phyloP scores from a whole-genome alignment of 2,888 invertebrate genomes.

The Leistus spinibarbis region DNA sequence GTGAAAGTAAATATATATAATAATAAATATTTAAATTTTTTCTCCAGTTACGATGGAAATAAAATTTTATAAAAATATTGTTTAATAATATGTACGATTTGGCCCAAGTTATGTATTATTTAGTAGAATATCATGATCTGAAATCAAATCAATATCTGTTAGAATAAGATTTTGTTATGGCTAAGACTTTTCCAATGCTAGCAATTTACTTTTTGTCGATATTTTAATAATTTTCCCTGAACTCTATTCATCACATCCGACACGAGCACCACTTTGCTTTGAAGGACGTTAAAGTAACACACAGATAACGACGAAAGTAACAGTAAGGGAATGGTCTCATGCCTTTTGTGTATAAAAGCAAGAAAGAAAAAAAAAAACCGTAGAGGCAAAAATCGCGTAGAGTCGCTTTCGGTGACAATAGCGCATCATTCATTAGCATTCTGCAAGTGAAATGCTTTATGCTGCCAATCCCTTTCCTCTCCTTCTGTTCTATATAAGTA shows the following conservation, averaged over 20 bases:
- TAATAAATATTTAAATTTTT: too few species aligned
- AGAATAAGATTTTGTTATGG: too few species aligned
- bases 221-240: background rate
- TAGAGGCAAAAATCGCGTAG: background rate
- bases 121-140: too few species aligned
- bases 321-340: background rate
- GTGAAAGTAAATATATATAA: too few species aligned
- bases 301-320: background rate
- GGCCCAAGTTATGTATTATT: too few species aligned
- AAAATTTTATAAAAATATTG: too few species aligned
- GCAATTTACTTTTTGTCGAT: background rate
- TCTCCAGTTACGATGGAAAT: too few species aligned
- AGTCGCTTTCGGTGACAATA: constrained; percentile 24
- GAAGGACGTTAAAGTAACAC: background rate
- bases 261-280: background rate
- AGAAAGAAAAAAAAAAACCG: background rate
- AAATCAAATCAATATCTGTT: too few species aligned
- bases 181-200: background rate
- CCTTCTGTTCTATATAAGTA: background rate
- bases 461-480: background rate
- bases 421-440: constrained; percentile 33
- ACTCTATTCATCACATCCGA: background rate
- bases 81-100: too few species aligned
- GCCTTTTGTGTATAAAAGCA: background rate
- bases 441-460: constrained; percentile 31